Conservation (phyloP, 2,113 vertebrate genomes). For the Pachypanchax playfairii region DNA sequence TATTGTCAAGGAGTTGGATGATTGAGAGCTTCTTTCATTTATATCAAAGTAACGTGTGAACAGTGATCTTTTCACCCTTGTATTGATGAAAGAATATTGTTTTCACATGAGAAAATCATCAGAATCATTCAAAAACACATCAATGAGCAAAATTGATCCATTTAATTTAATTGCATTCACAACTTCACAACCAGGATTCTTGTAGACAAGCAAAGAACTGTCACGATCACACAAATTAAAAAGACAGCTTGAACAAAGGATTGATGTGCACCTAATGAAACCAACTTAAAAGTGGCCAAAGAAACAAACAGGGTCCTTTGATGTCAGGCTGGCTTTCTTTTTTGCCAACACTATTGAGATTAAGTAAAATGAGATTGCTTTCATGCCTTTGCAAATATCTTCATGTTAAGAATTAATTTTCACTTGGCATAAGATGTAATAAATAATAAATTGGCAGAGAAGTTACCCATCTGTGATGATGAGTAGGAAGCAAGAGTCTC, state of each 20-base stretch:
- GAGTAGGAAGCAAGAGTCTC: constrained; percentile 46
- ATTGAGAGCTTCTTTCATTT: background rate
- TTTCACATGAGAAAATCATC: background rate
- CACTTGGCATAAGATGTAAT: constrained; percentile 62
- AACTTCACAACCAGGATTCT: constrained; percentile 2
- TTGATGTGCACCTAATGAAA: constrained; percentile 64
- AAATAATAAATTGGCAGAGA: constrained; percentile 71
- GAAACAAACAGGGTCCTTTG: constrained; percentile 66
- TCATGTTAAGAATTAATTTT: constrained; percentile 71
- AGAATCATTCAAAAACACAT: background rate
- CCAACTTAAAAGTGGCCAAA: constrained; percentile 53
- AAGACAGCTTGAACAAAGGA: constrained; percentile 22
- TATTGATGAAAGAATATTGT: too few relatives aligned
- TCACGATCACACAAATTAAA: constrained; percentile 45
- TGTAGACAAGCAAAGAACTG: constrained; percentile 36
- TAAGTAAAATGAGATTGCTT: constrained; percentile 62
- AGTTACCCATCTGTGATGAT: constrained; percentile 63
- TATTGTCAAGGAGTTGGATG: constrained; percentile 8
- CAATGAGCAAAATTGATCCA: background rate
- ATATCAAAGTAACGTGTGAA: too few relatives aligned
- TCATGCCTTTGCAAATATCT: constrained; percentile 71
- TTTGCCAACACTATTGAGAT: constrained; percentile 50
- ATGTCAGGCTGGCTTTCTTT: constrained; percentile 53
- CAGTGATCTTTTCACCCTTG: too few relatives aligned
- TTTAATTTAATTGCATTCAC: background rate